These are phyloP conservation scores for Sinopyrophorus schimmeli DNA, from an alignment of 2,888 invertebrate genomes.

Conservation along the genomic window DNA sequence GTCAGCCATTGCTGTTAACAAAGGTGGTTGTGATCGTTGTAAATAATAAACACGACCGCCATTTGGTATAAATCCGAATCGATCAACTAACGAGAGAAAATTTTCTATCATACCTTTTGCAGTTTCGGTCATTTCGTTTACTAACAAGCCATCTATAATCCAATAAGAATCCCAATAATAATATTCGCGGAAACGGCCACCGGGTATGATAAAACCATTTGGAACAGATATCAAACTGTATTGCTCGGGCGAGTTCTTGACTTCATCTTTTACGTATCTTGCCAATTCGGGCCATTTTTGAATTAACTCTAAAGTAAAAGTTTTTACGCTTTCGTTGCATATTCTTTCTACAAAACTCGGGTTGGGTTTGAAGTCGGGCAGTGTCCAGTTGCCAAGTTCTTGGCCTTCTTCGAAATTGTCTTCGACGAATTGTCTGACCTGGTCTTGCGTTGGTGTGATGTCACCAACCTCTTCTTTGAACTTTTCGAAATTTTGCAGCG, in stretches of 20 bases:
- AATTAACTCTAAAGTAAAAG: slow-evolving; percentile 67
- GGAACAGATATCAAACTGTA: slow-evolving; percentile 54
- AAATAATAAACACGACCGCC: slow-evolving; percentile 81
- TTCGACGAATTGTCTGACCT: slow-evolving; percentile 60
- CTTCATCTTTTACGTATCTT: slow-evolving; percentile 63
- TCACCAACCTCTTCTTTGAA: slow-evolving; percentile 59
- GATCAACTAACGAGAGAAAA: slow-evolving; percentile 69
- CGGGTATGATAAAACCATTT: slow-evolving; percentile 68
- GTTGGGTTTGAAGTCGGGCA: slow-evolving; percentile 61
- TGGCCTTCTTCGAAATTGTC: slow-evolving; percentile 62
- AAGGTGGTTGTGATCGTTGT: slow-evolving; percentile 71
- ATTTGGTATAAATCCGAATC: slow-evolving; percentile 75
- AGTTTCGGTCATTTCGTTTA: slow-evolving; percentile 75
- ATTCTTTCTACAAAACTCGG: slow-evolving; percentile 66
- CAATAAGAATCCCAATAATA: slow-evolving; percentile 92
- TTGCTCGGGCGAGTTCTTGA: slow-evolving; percentile 54
- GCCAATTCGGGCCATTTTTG: slow-evolving; percentile 66
- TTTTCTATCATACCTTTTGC: slow-evolving; percentile 77
- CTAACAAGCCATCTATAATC: slow-evolving; percentile 78
- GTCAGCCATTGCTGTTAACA: slow-evolving; percentile 73
- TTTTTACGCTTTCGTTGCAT: slow-evolving; percentile 59
- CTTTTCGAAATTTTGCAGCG: slow-evolving; percentile 60
- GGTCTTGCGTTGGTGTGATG: slow-evolving; percentile 57
- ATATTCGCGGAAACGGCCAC: slow-evolving; percentile 72
- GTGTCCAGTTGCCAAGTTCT: slow-evolving; percentile 65